Base-by-base conservation (phyloP, 1,140 invertebrate species). In the Drosophila chauvacae region DNA sequence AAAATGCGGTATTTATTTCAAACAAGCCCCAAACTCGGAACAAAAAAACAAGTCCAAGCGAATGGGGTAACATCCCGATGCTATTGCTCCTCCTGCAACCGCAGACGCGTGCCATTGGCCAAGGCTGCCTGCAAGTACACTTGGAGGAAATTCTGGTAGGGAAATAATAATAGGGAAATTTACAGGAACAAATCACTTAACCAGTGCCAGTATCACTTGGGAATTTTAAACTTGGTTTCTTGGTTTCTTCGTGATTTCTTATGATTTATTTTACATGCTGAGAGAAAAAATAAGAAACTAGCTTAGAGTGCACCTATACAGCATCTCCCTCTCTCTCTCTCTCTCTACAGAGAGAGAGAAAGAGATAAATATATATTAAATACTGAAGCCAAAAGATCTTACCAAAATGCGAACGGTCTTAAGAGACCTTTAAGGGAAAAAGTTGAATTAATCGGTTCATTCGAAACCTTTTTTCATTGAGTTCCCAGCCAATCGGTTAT, bases 1-100 rank as follows among this genome's bases (percentile, higher is more conserved):
- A 80, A 77, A 85, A 75, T 73, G 72, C 70, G 73, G 87, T 91
- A 80, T 91, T 80, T 90, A 90, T 91, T 90, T 90, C 88, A 91
- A 90, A 80, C 76, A 85, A 71, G 68, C 60, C 48, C 50, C 58
- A 28, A n/a, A 18, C 28, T 33, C 44, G 26, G 4, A 14, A 51
- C 18, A 64, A 20, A 51, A 71, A 42, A 28, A 30, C 45, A 57
- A 26, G 4, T 26, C 39, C 50, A 57, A 56, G 28, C 45, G 20
- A 23, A 45, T 7, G 44, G 33, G 39, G 33, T n/a, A 10, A 23
- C 53, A 60, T 59, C 55, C 37, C 37, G 37, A 44, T 26, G 62
- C 7, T 33, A 61, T 44, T 30, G 61, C 61, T 18, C 4, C 55
- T 42, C 30, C 35, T 39, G 55, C 18, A 41, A 28, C 2, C 16